Base-by-base conservation (phyloP, 2,797 vertebrate species). In the Adelosebastes latens region DNA sequence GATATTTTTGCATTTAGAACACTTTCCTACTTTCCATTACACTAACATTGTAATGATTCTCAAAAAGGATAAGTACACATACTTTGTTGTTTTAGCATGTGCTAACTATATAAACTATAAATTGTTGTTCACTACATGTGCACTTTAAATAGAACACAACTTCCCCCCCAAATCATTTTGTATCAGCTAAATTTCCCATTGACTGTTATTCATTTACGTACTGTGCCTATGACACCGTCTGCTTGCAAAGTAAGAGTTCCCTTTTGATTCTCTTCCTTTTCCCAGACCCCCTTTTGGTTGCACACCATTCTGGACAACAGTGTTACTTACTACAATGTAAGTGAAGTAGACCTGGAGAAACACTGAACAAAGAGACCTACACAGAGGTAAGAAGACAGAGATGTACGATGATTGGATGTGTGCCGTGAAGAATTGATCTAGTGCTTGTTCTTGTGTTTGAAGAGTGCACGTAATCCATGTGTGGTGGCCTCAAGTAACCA, bases 391-490 rank as follows among this genome's bases (percentile, higher is more conserved):
- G 75, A 74, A 27, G 31, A 78, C 12, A 2, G 60, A 85, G 62
- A 74, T 27, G 72, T 60, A n/a, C 31, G 58, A 71, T 75, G 85
- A 74, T 75, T 86, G 77, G 62, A 67, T 84, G 60, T 61, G 42
- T 59, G 46, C 61, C 56, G 72, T 32, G 59, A 74, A 81, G 76
- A 78, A 74, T 4, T 65, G 36, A 83, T 89, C 39, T 59, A n/a
- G 59, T 53, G 31, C 59, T 68, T 65, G 68, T 64, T 73, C 25
- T 81, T 61, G 60, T 81, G 58, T 67, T 77, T 84, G 77, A 83
- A 79, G 65, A 77, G 69, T 55, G 64, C 46, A 63, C 9, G 20
- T 60, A 73, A 63, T 18, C 71, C 74, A 59, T n/a, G 70, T 79
- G 67, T 72, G 64, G 18, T 71, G 65, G 20, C 72, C 70, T 87